Conservation (phyloP, 1,140 invertebrate genomes). For the Danaus melanippus region DNA sequence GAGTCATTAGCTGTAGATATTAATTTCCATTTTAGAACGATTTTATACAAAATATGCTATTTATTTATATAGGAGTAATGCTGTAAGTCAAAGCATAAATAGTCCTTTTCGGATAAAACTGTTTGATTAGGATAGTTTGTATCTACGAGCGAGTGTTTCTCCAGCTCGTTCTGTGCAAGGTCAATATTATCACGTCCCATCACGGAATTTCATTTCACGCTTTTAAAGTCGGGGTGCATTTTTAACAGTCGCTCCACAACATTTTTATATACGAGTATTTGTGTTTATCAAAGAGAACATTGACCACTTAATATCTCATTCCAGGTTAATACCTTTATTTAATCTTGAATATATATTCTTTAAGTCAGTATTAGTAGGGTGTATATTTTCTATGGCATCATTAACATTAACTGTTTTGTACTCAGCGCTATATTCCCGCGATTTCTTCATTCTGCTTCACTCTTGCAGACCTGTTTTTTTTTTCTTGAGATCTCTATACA, state of each 20-base stretch:
- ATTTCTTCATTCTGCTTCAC: constrained; percentile 44
- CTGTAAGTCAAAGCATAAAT: no score
- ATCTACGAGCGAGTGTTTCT: constrained; percentile 4
- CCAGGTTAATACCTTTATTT: no score
- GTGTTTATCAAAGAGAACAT: constrained; percentile 6
- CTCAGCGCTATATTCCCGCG: constrained; percentile 29
- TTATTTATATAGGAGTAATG: no score
- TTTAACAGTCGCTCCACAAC: not conserved
- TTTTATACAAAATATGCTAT: no score
- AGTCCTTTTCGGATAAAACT: not conserved
- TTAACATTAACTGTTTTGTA: constrained; percentile 2
- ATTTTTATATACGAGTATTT: not conserved
- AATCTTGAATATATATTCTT: no score
- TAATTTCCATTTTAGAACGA: no score
- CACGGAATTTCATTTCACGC: constrained; percentile 15
- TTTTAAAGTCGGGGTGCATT: constrained; percentile 8
- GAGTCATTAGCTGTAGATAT: no score
- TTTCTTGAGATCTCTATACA: constrained; percentile 43
- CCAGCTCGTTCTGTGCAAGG: constrained; percentile 8
- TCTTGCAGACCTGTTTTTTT: constrained; percentile 43
- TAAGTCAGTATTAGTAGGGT: no score
- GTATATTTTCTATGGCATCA: no score
- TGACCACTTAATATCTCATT: no score
- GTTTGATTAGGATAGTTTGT: constrained; percentile 12
- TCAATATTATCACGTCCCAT: constrained; percentile 17